Percentiles rank a stretch among this genome's conserved stretches.
Conservation (phyloP, 2,113 vertebrate genomes). For the Ceyx melanurus region DNA sequence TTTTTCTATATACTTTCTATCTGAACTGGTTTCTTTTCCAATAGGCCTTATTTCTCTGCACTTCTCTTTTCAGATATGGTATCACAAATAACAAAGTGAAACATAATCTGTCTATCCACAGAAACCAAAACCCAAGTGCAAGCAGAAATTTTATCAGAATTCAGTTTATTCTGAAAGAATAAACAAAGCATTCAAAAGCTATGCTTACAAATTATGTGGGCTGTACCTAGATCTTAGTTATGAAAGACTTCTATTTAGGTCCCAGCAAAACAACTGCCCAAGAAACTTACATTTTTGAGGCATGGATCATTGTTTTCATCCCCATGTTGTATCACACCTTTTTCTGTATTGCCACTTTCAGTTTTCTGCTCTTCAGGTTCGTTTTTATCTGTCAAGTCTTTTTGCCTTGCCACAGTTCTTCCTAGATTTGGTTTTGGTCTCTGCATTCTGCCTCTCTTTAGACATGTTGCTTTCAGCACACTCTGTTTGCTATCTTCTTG, state of each 20-base stretch:
- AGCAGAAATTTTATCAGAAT: neutral
- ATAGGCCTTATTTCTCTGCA: neutral
- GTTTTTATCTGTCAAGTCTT: neutral
- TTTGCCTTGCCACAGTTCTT: conserved; percentile 44
- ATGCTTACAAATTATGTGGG: neutral
- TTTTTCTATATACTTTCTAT: neutral
- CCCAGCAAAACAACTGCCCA: neutral
- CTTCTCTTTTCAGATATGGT: neutral
- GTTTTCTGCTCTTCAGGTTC: neutral
- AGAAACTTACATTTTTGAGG: conserved; percentile 62
- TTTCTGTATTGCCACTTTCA: neutral
- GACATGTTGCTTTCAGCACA: conserved; percentile 12
- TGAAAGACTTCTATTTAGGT: neutral
- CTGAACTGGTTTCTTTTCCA: neutral
- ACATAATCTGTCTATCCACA: neutral
- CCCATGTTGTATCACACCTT: neutral
- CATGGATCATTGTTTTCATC: neutral
- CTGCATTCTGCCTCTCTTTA: conserved; percentile 57
- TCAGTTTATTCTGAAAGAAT: neutral
- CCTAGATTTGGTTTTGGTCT: conserved; percentile 71
- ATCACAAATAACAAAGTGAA: neutral
- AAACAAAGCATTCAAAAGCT: neutral
- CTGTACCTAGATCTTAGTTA: neutral
- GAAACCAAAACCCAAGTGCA: neutral
- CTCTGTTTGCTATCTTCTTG: conserved; percentile 17